These are phyloP conservation scores for Adelosebastes latens DNA, from an alignment of 2,797 vertebrate species.

Conservation along the genomic window DNA sequence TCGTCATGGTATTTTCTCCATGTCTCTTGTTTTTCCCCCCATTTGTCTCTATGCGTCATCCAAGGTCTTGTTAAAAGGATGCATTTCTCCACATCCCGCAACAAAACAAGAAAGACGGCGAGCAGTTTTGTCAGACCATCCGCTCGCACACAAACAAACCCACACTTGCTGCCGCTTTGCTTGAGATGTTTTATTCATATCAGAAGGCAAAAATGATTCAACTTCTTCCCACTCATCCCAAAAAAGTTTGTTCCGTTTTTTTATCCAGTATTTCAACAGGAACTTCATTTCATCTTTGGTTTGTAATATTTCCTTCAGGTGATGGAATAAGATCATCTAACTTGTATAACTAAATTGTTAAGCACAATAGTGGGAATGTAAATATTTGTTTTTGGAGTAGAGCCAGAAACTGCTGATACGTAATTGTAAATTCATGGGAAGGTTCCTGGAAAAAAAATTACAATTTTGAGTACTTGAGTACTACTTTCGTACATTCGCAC, in stretches of 20 bases:
- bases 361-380: neutral
- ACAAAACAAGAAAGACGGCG: conserved; percentile 27
- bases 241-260: neutral
- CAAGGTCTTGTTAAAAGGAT: conserved; percentile 26
- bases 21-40: neutral
- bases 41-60: conserved; percentile 15
- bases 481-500: no score
- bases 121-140: conserved; percentile 33
- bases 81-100: conserved; percentile 27
- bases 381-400: neutral
- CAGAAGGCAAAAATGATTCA: conserved; percentile 23
- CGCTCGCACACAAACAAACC: conserved; percentile 24
- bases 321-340: neutral
- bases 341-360: neutral
- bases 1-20: neutral
- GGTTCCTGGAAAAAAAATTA: neutral
- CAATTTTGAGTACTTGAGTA: no score
- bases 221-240: neutral
- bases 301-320: neutral
- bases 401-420: neutral
- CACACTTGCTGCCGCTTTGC: conserved; percentile 13
- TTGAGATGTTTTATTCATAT: conserved; percentile 49
- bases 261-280: neutral
- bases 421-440: neutral
- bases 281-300: neutral